phyloP scores from a whole-genome alignment of 2,797 vertebrate genomes.

The Alcedo atthis region DNA sequence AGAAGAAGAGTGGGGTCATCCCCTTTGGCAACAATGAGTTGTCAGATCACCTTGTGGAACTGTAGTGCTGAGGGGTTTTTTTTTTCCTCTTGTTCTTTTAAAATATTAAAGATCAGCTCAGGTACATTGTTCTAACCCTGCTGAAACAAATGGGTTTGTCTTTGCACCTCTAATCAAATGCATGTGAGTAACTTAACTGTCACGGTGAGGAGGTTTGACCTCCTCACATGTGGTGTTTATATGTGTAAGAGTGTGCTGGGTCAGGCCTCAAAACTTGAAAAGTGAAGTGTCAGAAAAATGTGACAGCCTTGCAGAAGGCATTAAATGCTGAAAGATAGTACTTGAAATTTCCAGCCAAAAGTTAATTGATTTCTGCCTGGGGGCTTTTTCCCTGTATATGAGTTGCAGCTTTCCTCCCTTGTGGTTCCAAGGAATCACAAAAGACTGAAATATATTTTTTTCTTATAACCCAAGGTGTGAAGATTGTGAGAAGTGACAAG shows the following conservation, averaged over 20 bases:
- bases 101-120: neutral
- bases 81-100: neutral
- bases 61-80: neutral
- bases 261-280: neutral
- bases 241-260: neutral
- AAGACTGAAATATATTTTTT: slow-evolving; percentile 12
- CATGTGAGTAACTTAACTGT: neutral
- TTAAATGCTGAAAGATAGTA: slow-evolving; percentile 41
- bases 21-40: neutral
- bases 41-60: neutral
- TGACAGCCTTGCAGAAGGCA: slow-evolving; percentile 26
- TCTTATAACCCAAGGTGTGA: slow-evolving; percentile 18
- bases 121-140: neutral
- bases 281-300: slow-evolving; percentile 36
- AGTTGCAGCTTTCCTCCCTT: neutral
- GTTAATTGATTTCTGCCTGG: slow-evolving; percentile 54
- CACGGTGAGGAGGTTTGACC: neutral
- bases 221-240: neutral
- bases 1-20: neutral
- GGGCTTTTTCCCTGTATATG: neutral
- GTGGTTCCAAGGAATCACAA: neutral
- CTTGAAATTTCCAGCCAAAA: slow-evolving; percentile 35
- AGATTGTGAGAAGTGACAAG: slow-evolving; percentile 32
- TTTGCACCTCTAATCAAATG: neutral
- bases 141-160: neutral